These are phyloP conservation scores for Odontamblyopus rebecca DNA, from an alignment of 2,797 vertebrate species.

Conservation along the genomic window DNA sequence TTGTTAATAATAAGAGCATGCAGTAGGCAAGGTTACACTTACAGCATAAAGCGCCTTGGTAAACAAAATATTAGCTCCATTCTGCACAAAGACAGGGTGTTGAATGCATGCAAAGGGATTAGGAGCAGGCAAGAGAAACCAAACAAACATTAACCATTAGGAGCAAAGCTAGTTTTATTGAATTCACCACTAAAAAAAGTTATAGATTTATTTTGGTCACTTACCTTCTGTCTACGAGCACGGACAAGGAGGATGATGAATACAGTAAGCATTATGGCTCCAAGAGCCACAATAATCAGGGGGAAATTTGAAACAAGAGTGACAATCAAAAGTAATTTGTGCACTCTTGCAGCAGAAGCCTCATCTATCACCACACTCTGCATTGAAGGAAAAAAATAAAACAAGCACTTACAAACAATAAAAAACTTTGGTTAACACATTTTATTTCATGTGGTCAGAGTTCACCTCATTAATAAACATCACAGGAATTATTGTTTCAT, in stretches of 20 bases:
- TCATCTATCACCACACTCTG: constrained; percentile 81
- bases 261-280: constrained; percentile 64
- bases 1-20: constrained; percentile 5
- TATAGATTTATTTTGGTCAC: background rate
- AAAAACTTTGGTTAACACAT: background rate
- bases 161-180: background rate
- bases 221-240: constrained; percentile 64
- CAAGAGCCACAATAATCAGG: constrained; percentile 71
- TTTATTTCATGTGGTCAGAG: background rate
- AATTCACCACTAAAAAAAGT: background rate
- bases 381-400: background rate
- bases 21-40: constrained; percentile 53
- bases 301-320: constrained; percentile 72
- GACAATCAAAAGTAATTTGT: constrained; percentile 71
- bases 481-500: constrained; percentile 72
- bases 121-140: constrained; percentile 12
- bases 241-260: constrained; percentile 64
- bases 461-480: constrained; percentile 82
- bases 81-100: constrained; percentile 62
- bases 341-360: constrained; percentile 63
- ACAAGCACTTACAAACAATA: background rate
- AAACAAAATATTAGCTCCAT: constrained; percentile 70
- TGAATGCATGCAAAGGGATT: constrained; percentile 42
- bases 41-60: constrained; percentile 67
- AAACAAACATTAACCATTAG: constrained; percentile 13